Evolutionary conservation across 1,140 invertebrate species (phyloP), one percentile per base, ranked within the genome.

Genomic region (Drosophila sproati): DNA sequence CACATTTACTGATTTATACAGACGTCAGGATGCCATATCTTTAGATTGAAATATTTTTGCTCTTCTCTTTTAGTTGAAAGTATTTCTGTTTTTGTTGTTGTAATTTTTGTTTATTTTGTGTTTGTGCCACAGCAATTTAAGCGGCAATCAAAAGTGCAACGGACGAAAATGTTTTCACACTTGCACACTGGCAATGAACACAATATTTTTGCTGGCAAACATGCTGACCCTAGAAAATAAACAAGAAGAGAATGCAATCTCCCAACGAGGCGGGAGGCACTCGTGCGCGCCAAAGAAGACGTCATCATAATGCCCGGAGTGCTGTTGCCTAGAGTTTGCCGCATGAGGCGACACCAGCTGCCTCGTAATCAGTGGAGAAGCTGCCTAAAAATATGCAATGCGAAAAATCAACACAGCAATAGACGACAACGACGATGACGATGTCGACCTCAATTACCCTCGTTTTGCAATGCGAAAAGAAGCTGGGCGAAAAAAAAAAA

Each of bases 381-480:
- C 48, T 80, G 79, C 72, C 85, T 78, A 66, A 69, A 90, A 89
- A 78, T 89, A 85, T 89, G 85, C 85, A 89, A 85, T 81, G 78
- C 78, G 80, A 89, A 89, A 89, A 89, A 89, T 89, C 85, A 89
- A 89, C 85, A 87, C 81, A 81, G 71, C 68, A 76, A 48, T 66
- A 61, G 69, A 64, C 54, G 62, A 68, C 55, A 45, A 69, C 31
- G 54, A 66, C 50, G 8, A 62, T 61, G 63, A 69, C 47, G 77
- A 77, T 59, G 72, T 73, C 88, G 82, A 91, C 82, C 88, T 85
- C 88, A 91, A 91, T 91, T 91, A 91, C 88, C 88, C 82, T 81
- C 77, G 80, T 71, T 91, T 83, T 67, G 73, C 79, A 59, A 52
- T 66, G 68, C 56, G 59, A 77, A 86, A 79, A 64, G 66, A 47